A percentile compares a stretch with the other conserved stretches of the same genome.
These are phyloP conservation scores for Dione juno DNA, from an alignment of 2,888 invertebrate genomes.

Conservation along the genomic window DNA sequence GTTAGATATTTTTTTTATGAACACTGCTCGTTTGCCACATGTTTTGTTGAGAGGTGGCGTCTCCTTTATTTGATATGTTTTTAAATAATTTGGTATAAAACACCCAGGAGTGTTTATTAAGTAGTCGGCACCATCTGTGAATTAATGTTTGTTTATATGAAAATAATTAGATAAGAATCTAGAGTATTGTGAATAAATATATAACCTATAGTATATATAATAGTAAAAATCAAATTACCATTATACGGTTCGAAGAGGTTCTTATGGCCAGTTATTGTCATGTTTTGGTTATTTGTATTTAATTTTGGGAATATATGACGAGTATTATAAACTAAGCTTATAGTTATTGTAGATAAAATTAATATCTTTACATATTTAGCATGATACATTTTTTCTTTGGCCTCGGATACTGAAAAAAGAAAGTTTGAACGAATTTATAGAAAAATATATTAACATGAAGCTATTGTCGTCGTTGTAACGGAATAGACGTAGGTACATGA, in stretches of 20 bases:
- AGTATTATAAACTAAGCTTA: conserved; percentile 6
- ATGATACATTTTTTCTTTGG: conserved; percentile 6
- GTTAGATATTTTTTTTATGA: conserved; percentile 50
- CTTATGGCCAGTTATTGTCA: not conserved
- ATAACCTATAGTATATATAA: too few relatives aligned
- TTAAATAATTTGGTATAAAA: conserved; percentile 61
- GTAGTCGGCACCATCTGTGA: conserved; percentile 51
- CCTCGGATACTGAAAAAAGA: conserved; percentile 3
- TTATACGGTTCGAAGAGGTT: conserved; percentile 6
- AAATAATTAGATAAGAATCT: not conserved
- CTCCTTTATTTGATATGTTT: conserved; percentile 52
- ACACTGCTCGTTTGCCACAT: conserved; percentile 58
- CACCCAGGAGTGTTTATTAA: conserved; percentile 64
- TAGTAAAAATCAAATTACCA: conserved; percentile 8
- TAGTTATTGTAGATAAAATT: conserved; percentile 1
- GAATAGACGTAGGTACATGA: too few relatives aligned
- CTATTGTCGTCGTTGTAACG: not conserved
- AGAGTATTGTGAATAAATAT: too few relatives aligned
- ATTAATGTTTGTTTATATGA: not conserved
- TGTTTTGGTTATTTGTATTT: not conserved
- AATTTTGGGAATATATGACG: not conserved
- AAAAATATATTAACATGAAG: not conserved
- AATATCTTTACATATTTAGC: conserved; percentile 14
- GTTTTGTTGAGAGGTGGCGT: conserved; percentile 39
- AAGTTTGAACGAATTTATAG: not conserved